Evolutionary conservation across 2,888 invertebrate genomes (phyloP).

Genomic region (Lasioglossum oenotherae): DNA sequence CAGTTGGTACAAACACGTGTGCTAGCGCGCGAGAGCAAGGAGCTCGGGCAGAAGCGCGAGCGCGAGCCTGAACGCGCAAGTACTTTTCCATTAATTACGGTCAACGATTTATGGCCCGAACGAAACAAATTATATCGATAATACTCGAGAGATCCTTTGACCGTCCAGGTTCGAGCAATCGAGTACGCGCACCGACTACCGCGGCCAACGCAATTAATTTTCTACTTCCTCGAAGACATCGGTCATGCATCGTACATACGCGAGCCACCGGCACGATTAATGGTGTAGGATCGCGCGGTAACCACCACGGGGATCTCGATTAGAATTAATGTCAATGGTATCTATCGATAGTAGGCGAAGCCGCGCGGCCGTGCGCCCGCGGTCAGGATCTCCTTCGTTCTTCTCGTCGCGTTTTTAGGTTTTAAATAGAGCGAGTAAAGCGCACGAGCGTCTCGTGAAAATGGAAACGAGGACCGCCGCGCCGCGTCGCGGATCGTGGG

Average conservation of each 20-base stretch:
- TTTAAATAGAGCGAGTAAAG: too few species aligned
- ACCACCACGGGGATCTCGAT: conserved; percentile 71
- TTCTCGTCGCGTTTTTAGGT: not conserved
- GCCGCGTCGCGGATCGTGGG: too few species aligned
- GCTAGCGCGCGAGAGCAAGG: not conserved
- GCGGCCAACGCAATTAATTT: conserved; percentile 76
- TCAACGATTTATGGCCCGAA: conserved; percentile 20
- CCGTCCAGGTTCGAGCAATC: conserved; percentile 40
- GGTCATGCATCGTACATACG: conserved; percentile 69
- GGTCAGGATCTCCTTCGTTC: not conserved
- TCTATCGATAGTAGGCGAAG: conserved; percentile 61
- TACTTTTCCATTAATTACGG: conserved; percentile 34
- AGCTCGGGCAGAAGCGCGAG: not conserved
- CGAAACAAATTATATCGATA: conserved; percentile 52
- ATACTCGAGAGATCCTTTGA: conserved; percentile 54
- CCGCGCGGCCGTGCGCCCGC: conserved; percentile 1
- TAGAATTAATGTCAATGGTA: conserved; percentile 75
- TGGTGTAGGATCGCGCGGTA: conserved; percentile 70
- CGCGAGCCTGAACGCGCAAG: conserved; percentile 6
- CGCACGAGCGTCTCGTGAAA: too few species aligned
- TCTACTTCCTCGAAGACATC: conserved; percentile 77
- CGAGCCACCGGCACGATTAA: conserved; percentile 73
- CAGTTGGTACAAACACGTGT: not conserved
- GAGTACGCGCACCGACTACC: conserved; percentile 46
- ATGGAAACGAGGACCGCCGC: too few species aligned